These are phyloP conservation scores for Adineta ricciae DNA, from an alignment of 2,888 invertebrate genomes.

Conservation along the genomic window DNA sequence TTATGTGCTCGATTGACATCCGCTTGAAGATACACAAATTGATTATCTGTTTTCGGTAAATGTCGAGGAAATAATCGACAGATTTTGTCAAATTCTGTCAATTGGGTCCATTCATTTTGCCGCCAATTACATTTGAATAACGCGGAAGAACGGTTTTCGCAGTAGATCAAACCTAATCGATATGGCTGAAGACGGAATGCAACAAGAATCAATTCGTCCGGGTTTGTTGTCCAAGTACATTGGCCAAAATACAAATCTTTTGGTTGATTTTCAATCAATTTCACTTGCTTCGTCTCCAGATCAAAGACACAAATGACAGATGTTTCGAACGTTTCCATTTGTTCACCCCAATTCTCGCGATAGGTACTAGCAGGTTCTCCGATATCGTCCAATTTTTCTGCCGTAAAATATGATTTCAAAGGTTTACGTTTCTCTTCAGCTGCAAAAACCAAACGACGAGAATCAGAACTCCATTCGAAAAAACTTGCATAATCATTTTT, in stretches of 20 bases:
- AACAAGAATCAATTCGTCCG: not conserved
- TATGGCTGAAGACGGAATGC: not conserved
- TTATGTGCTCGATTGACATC: not conserved
- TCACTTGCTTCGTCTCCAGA: not conserved
- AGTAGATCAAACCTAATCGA: not conserved
- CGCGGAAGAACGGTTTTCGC: not conserved
- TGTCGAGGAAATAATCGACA: conserved; percentile 1
- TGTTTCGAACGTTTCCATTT: not conserved
- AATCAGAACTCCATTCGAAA: not conserved
- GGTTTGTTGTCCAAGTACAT: not conserved
- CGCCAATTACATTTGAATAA: conserved; percentile 6
- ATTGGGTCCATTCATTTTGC: not conserved
- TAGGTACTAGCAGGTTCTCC: not conserved
- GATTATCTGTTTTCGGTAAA: not conserved
- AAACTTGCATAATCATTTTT: conserved; percentile 14
- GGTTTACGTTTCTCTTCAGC: conserved; percentile 16
- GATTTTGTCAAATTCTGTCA: not conserved
- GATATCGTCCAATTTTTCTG: not conserved
- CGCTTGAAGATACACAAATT: not conserved
- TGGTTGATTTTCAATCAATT: conserved; percentile 15
- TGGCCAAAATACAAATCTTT: not conserved
- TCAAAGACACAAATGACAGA: not conserved
- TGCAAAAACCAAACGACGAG: not conserved
- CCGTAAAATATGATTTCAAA: not conserved
- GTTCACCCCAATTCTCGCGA: conserved; percentile 8